These are phyloP conservation scores for Smutsia temminckii DNA, from an alignment of 2,797 vertebrate species.

Conservation along the genomic window DNA sequence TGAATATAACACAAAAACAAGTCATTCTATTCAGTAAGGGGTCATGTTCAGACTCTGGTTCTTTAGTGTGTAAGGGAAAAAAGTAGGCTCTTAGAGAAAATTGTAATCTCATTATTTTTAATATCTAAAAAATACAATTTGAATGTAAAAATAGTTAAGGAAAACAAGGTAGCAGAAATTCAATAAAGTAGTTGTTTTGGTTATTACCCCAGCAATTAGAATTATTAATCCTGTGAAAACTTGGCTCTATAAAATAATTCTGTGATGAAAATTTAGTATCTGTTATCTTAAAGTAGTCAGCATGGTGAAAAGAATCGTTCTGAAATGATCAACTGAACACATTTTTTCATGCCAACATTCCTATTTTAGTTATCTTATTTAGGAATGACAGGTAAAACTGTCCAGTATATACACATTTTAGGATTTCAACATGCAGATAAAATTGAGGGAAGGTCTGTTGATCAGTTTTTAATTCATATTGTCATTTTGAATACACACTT, in stretches of 20 bases:
- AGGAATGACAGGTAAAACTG: slow-evolving; percentile 68
- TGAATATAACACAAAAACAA: slow-evolving; percentile 90
- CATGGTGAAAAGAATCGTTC: slow-evolving; percentile 20
- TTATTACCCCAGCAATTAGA: background rate
- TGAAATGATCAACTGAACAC: background rate
- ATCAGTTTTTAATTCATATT: slow-evolving; percentile 93
- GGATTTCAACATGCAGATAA: slow-evolving; percentile 86
- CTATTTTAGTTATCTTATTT: slow-evolving; percentile 1
- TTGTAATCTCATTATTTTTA: slow-evolving; percentile 49
- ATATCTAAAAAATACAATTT: slow-evolving; percentile 3
- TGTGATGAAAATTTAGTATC: slow-evolving; percentile 24
- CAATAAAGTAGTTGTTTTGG: slow-evolving; percentile 48
- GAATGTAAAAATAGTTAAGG: slow-evolving; percentile 46
- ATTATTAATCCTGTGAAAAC: slow-evolving; percentile 24
- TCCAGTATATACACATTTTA: slow-evolving; percentile 51
- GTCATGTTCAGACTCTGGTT: slow-evolving; percentile 89
- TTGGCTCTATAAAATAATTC: background rate
- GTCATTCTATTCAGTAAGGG: slow-evolving; percentile 87
- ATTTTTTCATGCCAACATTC: background rate
- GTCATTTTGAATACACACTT: slow-evolving; percentile 91
- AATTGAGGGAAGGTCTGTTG: slow-evolving; percentile 87
- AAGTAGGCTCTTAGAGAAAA: background rate
- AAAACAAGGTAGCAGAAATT: slow-evolving; percentile 55
- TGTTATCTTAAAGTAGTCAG: background rate
- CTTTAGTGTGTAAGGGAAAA: slow-evolving; percentile 40